These are phyloP conservation scores for Anthophora plumipes DNA, from an alignment of 2,888 invertebrate genomes.

Conservation along the genomic window DNA sequence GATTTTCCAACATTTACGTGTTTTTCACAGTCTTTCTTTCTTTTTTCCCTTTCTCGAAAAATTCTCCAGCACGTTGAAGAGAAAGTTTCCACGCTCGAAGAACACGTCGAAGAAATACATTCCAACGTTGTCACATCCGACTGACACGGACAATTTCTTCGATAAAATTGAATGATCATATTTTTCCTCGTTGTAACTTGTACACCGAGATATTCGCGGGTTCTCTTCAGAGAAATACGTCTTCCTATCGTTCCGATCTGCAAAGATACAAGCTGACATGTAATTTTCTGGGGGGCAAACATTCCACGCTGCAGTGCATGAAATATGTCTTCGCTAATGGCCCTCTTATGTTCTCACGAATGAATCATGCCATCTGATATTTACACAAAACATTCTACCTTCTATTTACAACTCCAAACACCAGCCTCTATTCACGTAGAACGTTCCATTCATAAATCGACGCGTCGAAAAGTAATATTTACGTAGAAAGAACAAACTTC, in stretches of 20 bases:
- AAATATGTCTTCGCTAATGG: neutral
- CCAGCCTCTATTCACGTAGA: neutral
- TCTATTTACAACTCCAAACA: neutral
- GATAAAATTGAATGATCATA: neutral
- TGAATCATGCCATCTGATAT: neutral
- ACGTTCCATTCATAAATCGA: neutral
- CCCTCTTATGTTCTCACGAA: neutral
- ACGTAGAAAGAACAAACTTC: neutral
- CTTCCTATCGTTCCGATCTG: neutral
- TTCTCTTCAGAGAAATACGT: neutral
- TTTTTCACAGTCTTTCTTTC: too few species aligned
- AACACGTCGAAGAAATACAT: neutral
- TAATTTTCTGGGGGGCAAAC: conserved; percentile 7
- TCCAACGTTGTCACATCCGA: neutral
- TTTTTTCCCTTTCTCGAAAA: too few species aligned
- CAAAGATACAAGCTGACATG: neutral
- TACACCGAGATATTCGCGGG: neutral
- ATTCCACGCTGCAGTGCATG: neutral
- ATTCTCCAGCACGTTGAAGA: conserved; percentile 1
- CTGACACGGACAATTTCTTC: neutral
- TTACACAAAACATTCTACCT: neutral
- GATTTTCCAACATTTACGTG: too few species aligned
- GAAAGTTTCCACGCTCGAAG: neutral
- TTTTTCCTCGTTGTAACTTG: neutral
- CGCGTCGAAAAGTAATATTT: neutral